Percentiles rank a stretch among this genome's conserved stretches.
Conservation (phyloP, 2,888 invertebrate species). For the Cephalotes varians region DNA sequence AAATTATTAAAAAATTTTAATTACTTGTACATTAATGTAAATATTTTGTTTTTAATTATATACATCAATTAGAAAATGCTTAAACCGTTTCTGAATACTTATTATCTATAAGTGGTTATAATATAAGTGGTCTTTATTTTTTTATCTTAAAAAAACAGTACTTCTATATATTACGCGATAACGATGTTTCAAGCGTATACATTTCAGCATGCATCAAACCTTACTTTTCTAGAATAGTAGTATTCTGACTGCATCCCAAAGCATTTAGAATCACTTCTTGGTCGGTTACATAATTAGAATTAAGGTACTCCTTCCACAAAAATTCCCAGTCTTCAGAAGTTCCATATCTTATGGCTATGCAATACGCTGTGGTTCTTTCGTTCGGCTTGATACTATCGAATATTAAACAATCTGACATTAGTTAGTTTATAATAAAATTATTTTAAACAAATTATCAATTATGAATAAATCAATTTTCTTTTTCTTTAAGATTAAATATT, state of each 20-base stretch:
- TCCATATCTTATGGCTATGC: constrained; percentile 89
- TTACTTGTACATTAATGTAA: background rate
- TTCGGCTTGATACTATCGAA: constrained; percentile 83
- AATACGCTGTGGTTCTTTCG: constrained; percentile 89
- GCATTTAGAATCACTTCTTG: constrained; percentile 88
- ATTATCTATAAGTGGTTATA: background rate
- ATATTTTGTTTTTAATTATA: background rate
- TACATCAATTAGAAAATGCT: background rate
- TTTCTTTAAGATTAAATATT: background rate
- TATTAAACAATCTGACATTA: constrained; percentile 4
- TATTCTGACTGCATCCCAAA: constrained; percentile 87
- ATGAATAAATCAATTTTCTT: background rate
- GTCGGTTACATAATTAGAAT: constrained; percentile 88
- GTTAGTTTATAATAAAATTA: background rate
- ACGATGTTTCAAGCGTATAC: background rate
- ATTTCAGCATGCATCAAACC: constrained; percentile 6
- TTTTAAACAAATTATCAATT: background rate
- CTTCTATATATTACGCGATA: background rate
- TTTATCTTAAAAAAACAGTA: background rate
- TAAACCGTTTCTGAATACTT: background rate
- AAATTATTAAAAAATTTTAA: background rate
- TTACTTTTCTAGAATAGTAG: constrained; percentile 85
- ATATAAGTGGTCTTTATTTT: background rate
- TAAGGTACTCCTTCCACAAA: constrained; percentile 88
- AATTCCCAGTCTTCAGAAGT: constrained; percentile 90